Percentiles rank a stretch among this genome's conserved stretches.
phyloP scores from a whole-genome alignment of 2,888 invertebrate genomes.

The Thereva unica region DNA sequence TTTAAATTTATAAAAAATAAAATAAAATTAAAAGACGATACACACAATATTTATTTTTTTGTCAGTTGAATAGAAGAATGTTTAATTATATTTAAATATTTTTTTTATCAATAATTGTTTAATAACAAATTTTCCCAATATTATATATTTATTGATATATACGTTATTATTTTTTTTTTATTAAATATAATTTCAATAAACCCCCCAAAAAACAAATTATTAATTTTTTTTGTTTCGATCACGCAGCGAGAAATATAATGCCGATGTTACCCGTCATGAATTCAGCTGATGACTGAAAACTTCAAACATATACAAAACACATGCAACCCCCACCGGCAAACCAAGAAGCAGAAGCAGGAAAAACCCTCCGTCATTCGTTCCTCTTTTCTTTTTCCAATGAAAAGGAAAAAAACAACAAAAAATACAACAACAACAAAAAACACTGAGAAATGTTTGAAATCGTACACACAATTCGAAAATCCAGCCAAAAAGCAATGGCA shows the following conservation, averaged over 20 bases:
- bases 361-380: background rate
- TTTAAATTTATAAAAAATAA: no score
- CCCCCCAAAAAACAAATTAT: background rate
- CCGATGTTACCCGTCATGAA: slow-evolving; percentile 59
- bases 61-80: no score
- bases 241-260: slow-evolving; percentile 50
- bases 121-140: background rate
- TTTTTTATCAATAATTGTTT: background rate
- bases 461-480: no score
- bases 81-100: background rate
- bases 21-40: no score
- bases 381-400: slow-evolving; percentile 4
- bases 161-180: background rate
- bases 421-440: no score
- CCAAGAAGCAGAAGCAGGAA: slow-evolving; percentile 12
- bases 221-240: slow-evolving; percentile 27
- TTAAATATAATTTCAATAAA: slow-evolving; percentile 1
- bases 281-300: slow-evolving; percentile 59
- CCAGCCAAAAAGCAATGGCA: no score
- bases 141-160: background rate
- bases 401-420: no score
- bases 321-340: slow-evolving; percentile 52
- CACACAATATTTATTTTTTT: no score
- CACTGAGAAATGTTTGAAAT: no score
- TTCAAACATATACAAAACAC: slow-evolving; percentile 56